Base-by-base conservation (phyloP, 2,113 vertebrate species). In the Rafetus swinhoei region DNA sequence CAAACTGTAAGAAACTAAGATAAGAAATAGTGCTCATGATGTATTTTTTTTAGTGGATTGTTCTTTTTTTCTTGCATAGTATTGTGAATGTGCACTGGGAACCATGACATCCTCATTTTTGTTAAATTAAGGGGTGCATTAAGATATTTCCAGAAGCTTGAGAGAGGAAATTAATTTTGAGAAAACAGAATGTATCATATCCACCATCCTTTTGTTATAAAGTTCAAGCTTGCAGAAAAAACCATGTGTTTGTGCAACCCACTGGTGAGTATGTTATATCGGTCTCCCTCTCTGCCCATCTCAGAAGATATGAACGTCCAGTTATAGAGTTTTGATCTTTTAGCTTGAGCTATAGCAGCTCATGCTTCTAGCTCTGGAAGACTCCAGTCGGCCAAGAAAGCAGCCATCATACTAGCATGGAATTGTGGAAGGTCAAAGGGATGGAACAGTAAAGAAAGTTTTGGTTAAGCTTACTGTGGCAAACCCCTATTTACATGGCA, bases 31-130 rank as follows among this genome's bases (percentile, higher is more conserved):
- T 86, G 7, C 59, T 76, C 25, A 74, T 56, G n/a, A 53, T 86
- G 21, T 76, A 8, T 76, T 54, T 4, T 19, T 19, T 90, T 60
- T 82, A 22, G 81, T 74, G 62, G 5, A 4, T 1, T 79, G 60
- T 87, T 35, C 4, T 88, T 39, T 88, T 39, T 95, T 93, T n/a
- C 79, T 92, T 50, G 65, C 81, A 16, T 50, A 86, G 22, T 6
- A 25, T n/a, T 60, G 22, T 69, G 90, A 55, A 3, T 3, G 32
- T 90, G 59, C 60, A 59, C 59, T 83, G 54, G 18, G n/a, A 84
- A 56, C 25, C 4, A n/a, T 53, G 54, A 32, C 9, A 22, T 7
- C 9, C 19, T 18, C 35, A 25, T 5, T 0, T 0, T 81, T 90
- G 82, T 52, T 29, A 82, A 59, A 56, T 86, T 13, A 25, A 56